Evolutionary conservation across 2,888 invertebrate genomes (phyloP), one percentile per base, ranked within the genome.

Genomic region (Seira ritae): DNA sequence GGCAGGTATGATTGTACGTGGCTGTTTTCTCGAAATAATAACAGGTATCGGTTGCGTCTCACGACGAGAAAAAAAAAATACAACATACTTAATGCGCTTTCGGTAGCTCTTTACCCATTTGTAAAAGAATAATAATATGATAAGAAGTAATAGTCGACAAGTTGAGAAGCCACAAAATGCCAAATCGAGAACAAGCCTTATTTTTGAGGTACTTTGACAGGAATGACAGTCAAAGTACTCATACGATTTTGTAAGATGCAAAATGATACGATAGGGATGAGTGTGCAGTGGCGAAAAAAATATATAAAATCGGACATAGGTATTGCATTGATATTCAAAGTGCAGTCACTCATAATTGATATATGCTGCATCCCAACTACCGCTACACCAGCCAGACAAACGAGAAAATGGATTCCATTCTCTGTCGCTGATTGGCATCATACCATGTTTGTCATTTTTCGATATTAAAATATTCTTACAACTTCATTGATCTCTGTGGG

Each of bases 261-360:
- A 50, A 15, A 50, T 50, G 50, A 50, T 50, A 50, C 50, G 50
- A 50, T 50, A 50, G 6, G 50, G 50, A 50, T 50, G n/a, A n/a
- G n/a, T n/a, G n/a, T n/a, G n/a, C 50, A 50, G 50, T 50, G 12
- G 50, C 50, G 15, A 50, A 50, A 50, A n/a, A n/a, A n/a, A n/a
- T n/a, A 42, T 42, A 12, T 50, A 3, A 50, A 15, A 50, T 15
- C 3, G 15, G 17, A 50, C 12, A 15, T 50, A 50, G 31, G 31
- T 31, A 2, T 50, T 12, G 42, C 12, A 42, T 42, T 42, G 42
- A 42, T 42, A 42, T 42, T 42, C 42, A 42, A 4, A 4, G 42
- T 42, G 6, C 12, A 31, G 31, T 31, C 31, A 31, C 3, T 50
- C 6, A 50, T 50, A 50, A 50, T 50, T 50, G 50, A 50, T 50